Evolutionary conservation across 2,113 vertebrate genomes (phyloP).

Genomic region (Tylochromis polylepis): DNA sequence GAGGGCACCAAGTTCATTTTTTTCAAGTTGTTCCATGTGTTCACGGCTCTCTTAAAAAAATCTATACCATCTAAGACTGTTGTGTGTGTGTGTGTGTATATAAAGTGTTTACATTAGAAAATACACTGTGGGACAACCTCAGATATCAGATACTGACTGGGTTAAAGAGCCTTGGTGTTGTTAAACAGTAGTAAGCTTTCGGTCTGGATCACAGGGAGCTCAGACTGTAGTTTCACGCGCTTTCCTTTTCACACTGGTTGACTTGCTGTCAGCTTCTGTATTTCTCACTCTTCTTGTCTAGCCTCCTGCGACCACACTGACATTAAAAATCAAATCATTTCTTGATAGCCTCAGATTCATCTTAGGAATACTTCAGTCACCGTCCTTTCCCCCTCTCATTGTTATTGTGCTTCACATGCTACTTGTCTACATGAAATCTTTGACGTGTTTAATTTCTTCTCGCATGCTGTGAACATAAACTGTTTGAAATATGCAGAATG

Average conservation of each 20-base stretch:
- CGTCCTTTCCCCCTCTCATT: background rate
- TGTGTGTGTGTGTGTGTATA: too few relatives aligned
- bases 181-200: background rate
- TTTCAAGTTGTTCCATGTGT: background rate
- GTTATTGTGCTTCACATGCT: background rate
- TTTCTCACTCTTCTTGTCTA: background rate
- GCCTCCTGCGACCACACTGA: background rate
- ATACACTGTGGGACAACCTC: background rate
- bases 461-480: conserved; percentile 1
- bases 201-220: background rate
- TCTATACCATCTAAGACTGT: background rate
- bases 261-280: background rate
- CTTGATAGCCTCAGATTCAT: background rate
- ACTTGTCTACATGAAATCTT: background rate
- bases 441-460: conserved; percentile 19
- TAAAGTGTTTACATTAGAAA: background rate
- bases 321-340: background rate
- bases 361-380: conserved; percentile 19
- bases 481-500: conserved; percentile 20
- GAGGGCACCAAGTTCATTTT: background rate
- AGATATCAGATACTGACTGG: background rate
- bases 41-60: background rate
- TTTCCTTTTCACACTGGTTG: background rate
- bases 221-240: background rate
- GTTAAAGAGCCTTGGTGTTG: background rate